These are phyloP conservation scores for Eriosoma lanigerum DNA, from an alignment of 1,140 invertebrate species.

Conservation along the genomic window DNA sequence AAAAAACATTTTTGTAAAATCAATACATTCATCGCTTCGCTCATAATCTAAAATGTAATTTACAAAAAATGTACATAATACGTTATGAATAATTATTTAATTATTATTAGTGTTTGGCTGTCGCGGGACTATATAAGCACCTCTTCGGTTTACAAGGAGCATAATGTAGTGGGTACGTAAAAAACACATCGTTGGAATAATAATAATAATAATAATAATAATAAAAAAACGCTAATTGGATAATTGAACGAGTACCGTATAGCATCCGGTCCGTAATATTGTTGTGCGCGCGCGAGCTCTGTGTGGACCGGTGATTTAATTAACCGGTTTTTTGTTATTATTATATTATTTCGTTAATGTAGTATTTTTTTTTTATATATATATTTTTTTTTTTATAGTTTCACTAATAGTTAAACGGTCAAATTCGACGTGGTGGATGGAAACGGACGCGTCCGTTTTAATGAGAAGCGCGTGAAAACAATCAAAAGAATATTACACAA, in stretches of 20 bases:
- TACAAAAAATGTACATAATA: no score
- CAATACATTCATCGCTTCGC: no score
- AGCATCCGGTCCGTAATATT: conserved; percentile 35
- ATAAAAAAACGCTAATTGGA: conserved; percentile 43
- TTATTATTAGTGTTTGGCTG: no score
- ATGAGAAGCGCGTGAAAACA: not conserved
- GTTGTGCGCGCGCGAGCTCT: not conserved
- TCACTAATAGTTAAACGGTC: not conserved
- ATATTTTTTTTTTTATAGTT: not conserved
- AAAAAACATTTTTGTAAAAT: no score
- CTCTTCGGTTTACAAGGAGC: not conserved
- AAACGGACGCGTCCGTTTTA: conserved; percentile 8
- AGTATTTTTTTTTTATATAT: no score
- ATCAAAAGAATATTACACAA: not conserved
- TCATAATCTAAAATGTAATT: no score
- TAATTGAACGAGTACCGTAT: conserved; percentile 23
- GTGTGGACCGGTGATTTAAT: conserved; percentile 15
- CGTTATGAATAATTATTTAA: no score
- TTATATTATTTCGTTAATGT: not conserved
- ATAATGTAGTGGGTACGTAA: no score
- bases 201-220: no score
- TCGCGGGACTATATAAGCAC: not conserved
- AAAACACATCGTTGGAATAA: not conserved
- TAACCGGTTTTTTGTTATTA: conserved; percentile 22
- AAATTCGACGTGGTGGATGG: not conserved